Base-by-base conservation (phyloP, 53 echinoderm and acorn worm species). In the Paracentrotus lividus region DNA sequence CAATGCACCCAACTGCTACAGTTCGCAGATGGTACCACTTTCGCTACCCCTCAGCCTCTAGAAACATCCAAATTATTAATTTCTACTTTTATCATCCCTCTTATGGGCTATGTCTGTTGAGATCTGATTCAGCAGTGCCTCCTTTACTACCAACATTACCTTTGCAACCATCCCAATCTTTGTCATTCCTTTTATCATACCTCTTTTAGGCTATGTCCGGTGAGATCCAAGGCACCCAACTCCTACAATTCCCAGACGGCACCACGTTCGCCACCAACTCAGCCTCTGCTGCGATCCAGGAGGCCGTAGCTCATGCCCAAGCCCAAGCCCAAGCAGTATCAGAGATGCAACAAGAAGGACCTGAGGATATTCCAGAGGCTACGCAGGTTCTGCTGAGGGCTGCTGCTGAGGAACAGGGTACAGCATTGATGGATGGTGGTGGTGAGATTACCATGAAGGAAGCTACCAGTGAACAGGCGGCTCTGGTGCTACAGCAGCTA, bases 401-500 rank as follows among this genome's bases (percentile, higher is more conserved):
- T 8, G 65, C 92, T 44, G 87, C 92, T 0, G 87, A 68, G 23
- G 57, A 94, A 59, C 90, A 90, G 8, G 94, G 66, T 9, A 85
- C 27, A 3, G 81, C 81, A 4, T 64, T 89, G 26, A 43, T 90
- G 18, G 86, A 57, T 26, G 85, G 60, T 12, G 88, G 93, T 4
- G 88, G 93, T 4, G 93, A 96, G 90, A 96, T 94, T 47, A 96
- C 94, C 44, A 94, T 97, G 95, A 94, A 96, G 78, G 93, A 94
- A 10, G 95, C 98, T 55, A 97, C 96, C 76, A 97, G 96, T 49
- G 98, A 98, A 94, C 98, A 98, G 94, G 98, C 96, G 2, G 98
- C 97, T 0, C 90, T 98, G 7, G 96, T 97, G 64, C 90, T 97
- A 64, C 98, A 98, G 72, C 96, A 98, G 93, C 88, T 98, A 26